phyloP scores from a whole-genome alignment of 2,797 vertebrate species.

The Tapera naevia region DNA sequence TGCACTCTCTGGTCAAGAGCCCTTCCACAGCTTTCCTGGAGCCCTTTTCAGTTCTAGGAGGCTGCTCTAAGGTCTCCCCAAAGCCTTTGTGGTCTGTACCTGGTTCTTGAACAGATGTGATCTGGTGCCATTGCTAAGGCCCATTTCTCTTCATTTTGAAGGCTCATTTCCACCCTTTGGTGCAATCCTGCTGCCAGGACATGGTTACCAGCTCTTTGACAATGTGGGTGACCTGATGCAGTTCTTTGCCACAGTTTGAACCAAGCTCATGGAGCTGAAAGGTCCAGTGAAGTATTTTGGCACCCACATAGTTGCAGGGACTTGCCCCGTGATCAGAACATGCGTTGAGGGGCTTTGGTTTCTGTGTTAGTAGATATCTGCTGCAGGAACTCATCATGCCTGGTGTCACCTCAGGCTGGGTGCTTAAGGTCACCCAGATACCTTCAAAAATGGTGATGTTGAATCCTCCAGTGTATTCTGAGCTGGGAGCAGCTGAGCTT shows the following conservation, averaged over 20 bases:
- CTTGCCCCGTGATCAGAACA: not conserved
- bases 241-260: fast-evolving
- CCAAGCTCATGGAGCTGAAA: not conserved
- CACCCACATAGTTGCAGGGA: not conserved
- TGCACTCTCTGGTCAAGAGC: too few species aligned
- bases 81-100: too few species aligned
- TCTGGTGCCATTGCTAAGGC: not conserved
- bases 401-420: fast-evolving
- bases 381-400: not conserved
- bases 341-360: not conserved
- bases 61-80: too few species aligned
- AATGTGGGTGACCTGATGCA: fast-evolving
- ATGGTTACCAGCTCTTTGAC: not conserved
- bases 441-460: not conserved
- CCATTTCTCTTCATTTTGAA: not conserved
- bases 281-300: not conserved
- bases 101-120: fast-evolving
- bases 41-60: too few species aligned
- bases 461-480: fast-evolving
- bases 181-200: not conserved
- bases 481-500: not conserved
- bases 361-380: not conserved
- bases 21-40: too few species aligned
- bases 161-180: not conserved
- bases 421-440: not conserved